Conservation (phyloP, 2,888 invertebrate genomes). For the Lasioglossum leucozonium region DNA sequence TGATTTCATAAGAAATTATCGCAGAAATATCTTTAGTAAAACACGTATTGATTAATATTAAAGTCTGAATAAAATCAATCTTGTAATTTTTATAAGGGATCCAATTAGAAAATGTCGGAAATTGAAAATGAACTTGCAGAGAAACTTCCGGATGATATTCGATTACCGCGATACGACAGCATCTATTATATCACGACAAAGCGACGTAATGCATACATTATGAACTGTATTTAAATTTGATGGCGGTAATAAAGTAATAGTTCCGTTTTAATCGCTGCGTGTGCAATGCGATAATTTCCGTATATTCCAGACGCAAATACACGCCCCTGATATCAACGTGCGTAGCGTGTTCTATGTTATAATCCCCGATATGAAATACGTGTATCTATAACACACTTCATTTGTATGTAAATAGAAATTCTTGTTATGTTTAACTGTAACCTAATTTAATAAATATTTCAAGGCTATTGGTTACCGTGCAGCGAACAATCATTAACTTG, state of each 20-base stretch:
- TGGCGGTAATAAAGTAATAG: not conserved
- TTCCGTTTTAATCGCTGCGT: not conserved
- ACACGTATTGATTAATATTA: too few relatives aligned
- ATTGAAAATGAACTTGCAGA: too few relatives aligned
- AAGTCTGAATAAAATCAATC: too few relatives aligned
- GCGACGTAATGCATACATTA: constrained; percentile 9
- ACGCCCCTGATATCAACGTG: constrained; percentile 49
- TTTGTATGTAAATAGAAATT: too few relatives aligned
- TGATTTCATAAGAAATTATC: too few relatives aligned
- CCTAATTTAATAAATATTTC: too few relatives aligned
- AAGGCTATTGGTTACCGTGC: not conserved
- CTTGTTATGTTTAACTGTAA: not conserved
- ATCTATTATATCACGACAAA: not conserved
- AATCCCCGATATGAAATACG: not conserved
- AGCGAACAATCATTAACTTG: too few relatives aligned
- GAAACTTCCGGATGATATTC: not conserved
- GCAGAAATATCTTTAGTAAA: too few relatives aligned
- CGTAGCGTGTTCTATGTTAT: not conserved
- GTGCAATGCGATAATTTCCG: not conserved
- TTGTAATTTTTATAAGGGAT: too few relatives aligned
- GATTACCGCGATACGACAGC: not conserved
- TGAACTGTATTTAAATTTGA: constrained; percentile 6
- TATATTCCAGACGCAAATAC: not conserved
- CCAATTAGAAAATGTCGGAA: too few relatives aligned
- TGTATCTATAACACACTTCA: not conserved